Conservation (phyloP, 2,113 vertebrate species). For the Aspiorhynchus laticeps region DNA sequence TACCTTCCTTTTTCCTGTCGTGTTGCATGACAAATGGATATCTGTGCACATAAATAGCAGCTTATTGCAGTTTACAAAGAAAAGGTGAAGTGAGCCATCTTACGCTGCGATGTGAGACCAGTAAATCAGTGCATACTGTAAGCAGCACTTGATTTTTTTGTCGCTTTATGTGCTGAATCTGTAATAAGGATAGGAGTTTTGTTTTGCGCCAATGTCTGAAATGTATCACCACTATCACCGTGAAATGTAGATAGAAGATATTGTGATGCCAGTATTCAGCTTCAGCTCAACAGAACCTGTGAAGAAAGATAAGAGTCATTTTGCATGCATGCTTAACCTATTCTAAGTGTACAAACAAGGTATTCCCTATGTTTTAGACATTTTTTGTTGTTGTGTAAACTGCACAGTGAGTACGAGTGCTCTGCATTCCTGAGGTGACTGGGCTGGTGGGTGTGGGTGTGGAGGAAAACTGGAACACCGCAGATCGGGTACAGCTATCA, state of each 20-base stretch:
- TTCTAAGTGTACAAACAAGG: background rate
- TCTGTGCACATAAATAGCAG: background rate
- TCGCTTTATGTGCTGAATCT: background rate
- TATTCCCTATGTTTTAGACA: background rate
- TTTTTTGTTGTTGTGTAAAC: conserved; percentile 13
- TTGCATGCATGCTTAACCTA: background rate
- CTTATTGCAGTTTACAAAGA: conserved; percentile 22
- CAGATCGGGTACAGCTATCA: conserved; percentile 39
- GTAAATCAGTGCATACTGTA: background rate
- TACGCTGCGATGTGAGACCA: background rate
- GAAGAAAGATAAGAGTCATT: background rate
- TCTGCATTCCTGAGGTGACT: conserved; percentile 52
- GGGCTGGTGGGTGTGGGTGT: conserved; percentile 46
- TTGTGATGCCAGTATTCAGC: background rate
- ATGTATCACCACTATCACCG: background rate
- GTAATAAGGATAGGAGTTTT: background rate
- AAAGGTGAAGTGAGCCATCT: background rate
- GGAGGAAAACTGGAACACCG: conserved; percentile 45
- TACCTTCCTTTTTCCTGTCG: background rate
- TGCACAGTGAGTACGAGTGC: background rate
- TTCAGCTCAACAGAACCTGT: background rate
- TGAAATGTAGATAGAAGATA: background rate
- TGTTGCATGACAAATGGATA: background rate
- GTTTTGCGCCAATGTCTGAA: background rate
- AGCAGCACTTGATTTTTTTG: background rate